Evolutionary conservation across 2,797 vertebrate genomes (phyloP).

Genomic region (Cephalopachus bancanus): DNA sequence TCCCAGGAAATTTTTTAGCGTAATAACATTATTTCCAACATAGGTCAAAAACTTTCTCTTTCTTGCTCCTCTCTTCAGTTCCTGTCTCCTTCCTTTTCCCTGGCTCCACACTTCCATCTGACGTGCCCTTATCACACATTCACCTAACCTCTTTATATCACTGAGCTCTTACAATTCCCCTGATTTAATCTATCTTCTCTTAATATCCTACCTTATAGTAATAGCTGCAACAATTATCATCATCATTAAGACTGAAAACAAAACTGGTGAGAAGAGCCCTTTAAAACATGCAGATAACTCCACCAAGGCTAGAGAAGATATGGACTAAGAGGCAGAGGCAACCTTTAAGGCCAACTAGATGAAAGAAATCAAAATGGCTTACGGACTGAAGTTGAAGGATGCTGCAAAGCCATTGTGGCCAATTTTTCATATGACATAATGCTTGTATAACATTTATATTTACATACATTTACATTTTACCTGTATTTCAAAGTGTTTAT

Average conservation of each 20-base stretch:
- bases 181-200: not conserved
- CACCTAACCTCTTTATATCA: not conserved
- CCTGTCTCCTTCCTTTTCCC: not conserved
- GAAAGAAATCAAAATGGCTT: not conserved
- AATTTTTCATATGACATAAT: slow-evolving; percentile 14
- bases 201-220: not conserved
- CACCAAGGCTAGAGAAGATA: not conserved
- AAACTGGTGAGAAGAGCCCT: not conserved
- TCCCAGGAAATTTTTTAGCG: not conserved
- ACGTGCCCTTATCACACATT: not conserved
- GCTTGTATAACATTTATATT: not conserved
- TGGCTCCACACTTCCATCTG: not conserved
- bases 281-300: not conserved
- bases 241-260: not conserved
- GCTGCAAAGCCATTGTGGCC: not conserved
- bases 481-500: not conserved
- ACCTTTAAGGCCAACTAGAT: not conserved
- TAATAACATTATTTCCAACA: slow-evolving; percentile 6
- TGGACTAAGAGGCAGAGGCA: not conserved
- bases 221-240: not conserved
- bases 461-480: not conserved
- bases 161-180: not conserved
- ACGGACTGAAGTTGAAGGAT: not conserved
- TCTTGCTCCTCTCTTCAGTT: not conserved
- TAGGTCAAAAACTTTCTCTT: not conserved